Evolutionary conservation across 35 echinoderm and acorn worm genomes (phyloP).

Genomic region (Lytechinus variegatus): DNA sequence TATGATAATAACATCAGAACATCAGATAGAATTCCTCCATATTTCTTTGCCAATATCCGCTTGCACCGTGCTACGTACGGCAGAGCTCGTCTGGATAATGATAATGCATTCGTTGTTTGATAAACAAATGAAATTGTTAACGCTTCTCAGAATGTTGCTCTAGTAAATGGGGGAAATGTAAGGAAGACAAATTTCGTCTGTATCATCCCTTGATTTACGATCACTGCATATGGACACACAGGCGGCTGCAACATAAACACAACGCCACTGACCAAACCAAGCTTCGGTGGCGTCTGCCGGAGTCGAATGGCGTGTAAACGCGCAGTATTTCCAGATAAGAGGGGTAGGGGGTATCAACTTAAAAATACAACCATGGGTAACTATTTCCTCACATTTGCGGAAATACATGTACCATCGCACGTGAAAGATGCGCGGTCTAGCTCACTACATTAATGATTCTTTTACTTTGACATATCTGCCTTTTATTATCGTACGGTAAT

Average conservation of each 20-base stretch:
- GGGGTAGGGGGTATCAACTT: not conserved
- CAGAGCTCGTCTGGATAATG: not conserved
- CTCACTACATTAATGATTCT: not conserved
- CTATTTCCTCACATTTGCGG: not conserved
- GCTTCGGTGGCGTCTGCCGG: not conserved
- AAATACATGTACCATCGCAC: not conserved
- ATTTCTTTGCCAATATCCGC: not conserved
- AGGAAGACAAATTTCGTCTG: constrained; percentile 1
- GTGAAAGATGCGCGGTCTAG: not conserved
- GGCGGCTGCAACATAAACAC: constrained; percentile 52
- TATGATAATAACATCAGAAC: not conserved
- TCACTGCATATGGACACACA: not conserved
- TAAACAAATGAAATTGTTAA: constrained; percentile 12
- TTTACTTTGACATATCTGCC: not conserved
- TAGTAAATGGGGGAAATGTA: not conserved
- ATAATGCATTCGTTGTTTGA: not conserved
- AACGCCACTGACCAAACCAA: not conserved
- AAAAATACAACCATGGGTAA: not conserved
- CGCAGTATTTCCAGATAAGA: not conserved
- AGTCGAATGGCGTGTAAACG: not conserved
- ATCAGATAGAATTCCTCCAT: not conserved
- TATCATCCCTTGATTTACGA: constrained; percentile 19
- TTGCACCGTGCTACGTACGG: not conserved
- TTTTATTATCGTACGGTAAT: not conserved
- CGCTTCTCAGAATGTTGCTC: not conserved